Evolutionary conservation across 2,113 vertebrate genomes (phyloP), one percentile per base, ranked within the genome.

Genomic region (Gallinago media): DNA sequence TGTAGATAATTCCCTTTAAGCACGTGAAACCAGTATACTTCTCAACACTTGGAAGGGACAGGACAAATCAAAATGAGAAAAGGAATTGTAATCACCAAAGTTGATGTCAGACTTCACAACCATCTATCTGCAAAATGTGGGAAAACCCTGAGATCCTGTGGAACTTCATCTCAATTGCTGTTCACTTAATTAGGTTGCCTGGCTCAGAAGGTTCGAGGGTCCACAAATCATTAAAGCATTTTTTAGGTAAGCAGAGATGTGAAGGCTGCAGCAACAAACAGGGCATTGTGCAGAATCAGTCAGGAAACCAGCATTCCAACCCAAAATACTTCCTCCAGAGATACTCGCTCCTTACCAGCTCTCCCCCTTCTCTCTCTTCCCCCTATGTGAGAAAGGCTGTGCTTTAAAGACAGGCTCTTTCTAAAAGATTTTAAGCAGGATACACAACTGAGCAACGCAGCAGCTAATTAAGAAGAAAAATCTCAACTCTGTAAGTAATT

Each of bases 391-490:
- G 9, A 21, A 81, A 63, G 9, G 78, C 44, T 85, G 34, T 46
- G 32, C 16, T 44, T 85, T 32, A 58, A 82, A 94, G 27, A 66
- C 23, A 66, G 44, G n/a, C 38, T 79, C 50, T 25, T 71, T 81
- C 52, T 46, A 61, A 47, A 44, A 87, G 40, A 58, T 49, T 81
- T 71, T 91, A 72, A 76, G 70, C 23, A 71, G 63, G 50, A 89
- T 27, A 80, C 27, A 74, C 12, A 66, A 66, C n/a, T 52, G 63
- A 95, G 56, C 68, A 90, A 84, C 20, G 61, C 23, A 81, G 26
- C 31, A 96, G 83, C 76, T 78, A 88, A 90, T 88, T 93, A 96
- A 83, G 49, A 83, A 95, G 70, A 85, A 85, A 91, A 81, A 84
- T 55, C 54, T 62, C 55, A 54, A 46, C 22, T 75, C 71, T 58